Conservation (phyloP, 2,888 invertebrate genomes). For the Aporophyla lueneburgensis region DNA sequence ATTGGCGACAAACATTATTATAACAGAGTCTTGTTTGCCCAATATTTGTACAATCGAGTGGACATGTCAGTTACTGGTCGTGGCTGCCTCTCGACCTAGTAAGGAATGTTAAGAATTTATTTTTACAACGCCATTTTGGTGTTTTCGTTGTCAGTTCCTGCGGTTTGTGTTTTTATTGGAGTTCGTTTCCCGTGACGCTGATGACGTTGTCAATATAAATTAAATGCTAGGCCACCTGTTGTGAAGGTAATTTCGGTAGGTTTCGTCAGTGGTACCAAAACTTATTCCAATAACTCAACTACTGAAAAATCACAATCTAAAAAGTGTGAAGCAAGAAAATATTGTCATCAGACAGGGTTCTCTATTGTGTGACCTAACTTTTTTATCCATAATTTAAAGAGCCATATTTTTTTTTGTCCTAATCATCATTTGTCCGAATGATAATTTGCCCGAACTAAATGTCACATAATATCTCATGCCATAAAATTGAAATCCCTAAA, state of each 20-base stretch:
- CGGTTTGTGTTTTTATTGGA: neutral
- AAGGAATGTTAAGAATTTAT: conserved; percentile 42
- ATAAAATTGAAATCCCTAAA: no score
- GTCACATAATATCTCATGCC: no score
- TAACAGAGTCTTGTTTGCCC: conserved; percentile 74
- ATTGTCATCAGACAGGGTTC: no score
- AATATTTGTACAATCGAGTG: conserved; percentile 79
- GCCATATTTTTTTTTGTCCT: no score
- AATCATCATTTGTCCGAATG: no score
- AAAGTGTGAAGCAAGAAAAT: no score
- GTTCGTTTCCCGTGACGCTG: neutral
- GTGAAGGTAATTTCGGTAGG: neutral
- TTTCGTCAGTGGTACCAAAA: neutral
- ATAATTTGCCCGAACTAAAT: no score
- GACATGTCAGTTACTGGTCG: conserved; percentile 65
- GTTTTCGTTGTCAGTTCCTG: conserved; percentile 14
- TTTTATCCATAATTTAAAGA: no score
- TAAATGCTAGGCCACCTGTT: neutral
- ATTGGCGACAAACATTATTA: conserved; percentile 77
- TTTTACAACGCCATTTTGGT: conserved; percentile 39
- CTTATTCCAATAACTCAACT: neutral
- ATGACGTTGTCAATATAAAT: neutral
- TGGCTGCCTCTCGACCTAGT: conserved; percentile 62
- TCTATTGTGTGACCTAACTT: no score
- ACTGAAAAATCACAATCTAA: no score